Evolutionary conservation across 92 coral and sea anemone genomes (phyloP).

Genomic region (Diadumene lineata): DNA sequence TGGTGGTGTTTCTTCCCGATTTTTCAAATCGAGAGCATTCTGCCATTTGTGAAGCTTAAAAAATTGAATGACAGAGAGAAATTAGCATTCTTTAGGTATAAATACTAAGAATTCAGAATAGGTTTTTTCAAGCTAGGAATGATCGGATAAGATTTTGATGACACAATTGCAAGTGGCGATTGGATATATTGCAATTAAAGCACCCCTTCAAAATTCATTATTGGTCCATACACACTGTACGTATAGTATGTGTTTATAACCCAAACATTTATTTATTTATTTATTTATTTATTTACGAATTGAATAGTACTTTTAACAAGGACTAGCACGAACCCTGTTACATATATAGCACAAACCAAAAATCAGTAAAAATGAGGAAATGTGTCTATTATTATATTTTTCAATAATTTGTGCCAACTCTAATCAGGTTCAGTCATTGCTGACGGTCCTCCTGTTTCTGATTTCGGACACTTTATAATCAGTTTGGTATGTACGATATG

Average conservation of each 20-base stretch:
- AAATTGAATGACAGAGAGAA: too few species aligned
- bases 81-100: too few species aligned
- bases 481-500: too few species aligned
- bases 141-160: neutral
- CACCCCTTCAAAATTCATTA: neutral
- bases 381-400: too few species aligned
- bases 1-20: constrained; percentile 1
- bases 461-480: too few species aligned
- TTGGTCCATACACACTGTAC: too few species aligned
- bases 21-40: constrained; percentile 6
- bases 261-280: neutral
- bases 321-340: neutral
- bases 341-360: too few species aligned
- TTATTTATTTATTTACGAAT: too few species aligned
- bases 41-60: constrained; percentile 24
- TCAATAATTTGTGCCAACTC: too few species aligned
- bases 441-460: too few species aligned
- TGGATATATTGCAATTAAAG: neutral
- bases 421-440: too few species aligned
- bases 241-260: neutral
- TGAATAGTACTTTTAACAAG: neutral
- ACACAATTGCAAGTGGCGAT: neutral
- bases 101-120: neutral
- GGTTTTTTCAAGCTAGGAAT: neutral
- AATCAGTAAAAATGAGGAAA: too few species aligned